Base-by-base conservation (phyloP, 2,113 vertebrate genomes). In the Clupea harengus region DNA sequence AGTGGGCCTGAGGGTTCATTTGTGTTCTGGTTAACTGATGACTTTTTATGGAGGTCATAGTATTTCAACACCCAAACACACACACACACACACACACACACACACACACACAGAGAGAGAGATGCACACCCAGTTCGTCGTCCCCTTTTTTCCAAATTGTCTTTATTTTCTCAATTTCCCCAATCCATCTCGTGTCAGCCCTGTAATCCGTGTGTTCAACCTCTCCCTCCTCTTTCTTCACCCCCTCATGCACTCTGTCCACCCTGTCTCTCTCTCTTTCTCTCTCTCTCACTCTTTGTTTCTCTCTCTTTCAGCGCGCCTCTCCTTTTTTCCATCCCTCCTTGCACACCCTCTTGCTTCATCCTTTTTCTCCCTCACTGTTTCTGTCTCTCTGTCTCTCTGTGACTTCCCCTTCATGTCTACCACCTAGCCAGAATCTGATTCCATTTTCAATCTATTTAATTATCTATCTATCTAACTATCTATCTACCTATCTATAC, bases 21-120 rank as follows among this genome's bases (percentile, higher is more conserved):
- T n/a, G 46, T 44, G 39, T 39, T 39, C 80, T 46, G 85, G 85
- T 75, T 88, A 87, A 90, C 87, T 90, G 89, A 57, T 86, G 84
- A 88, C 84, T 86, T 72, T 82, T 86, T 86, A 67, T 82, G 80
- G 80, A 84, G 89, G 85, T 84, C 87, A 85, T 4, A 49, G 45
- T 0, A 11, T 67, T 67, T 72, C 64, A 32, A 3, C 25, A 72
- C 64, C 32, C 6, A n/a, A 64, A 57, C 13, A 57, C 13, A 57
- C 57, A 13, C 11, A 3, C 52, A 13, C 52, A 54, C 52, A 54
- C 57, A 64, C 57, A n/a, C 57, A 64, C 22, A 25, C 57, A 64
- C 57, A 64, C 20, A 64, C 22, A 64, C 52, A 57, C 47, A 49
- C 45, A 54, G 17, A n/a, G n/a, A n/a, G n/a, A n/a, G n/a, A n/a